phyloP scores from a whole-genome alignment of 2,888 invertebrate species.

The Odontocerum albicorne region DNA sequence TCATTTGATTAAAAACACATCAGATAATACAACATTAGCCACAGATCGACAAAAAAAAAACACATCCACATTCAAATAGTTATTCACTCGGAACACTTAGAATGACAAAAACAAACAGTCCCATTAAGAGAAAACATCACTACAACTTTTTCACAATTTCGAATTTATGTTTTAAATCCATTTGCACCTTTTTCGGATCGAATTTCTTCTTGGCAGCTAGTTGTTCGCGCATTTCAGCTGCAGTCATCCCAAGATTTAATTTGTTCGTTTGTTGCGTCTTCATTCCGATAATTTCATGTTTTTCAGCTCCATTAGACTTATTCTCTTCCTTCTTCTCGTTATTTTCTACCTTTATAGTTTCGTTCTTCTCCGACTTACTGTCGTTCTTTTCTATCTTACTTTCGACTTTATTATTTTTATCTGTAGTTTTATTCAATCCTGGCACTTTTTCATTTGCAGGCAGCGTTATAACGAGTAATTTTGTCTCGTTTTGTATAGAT shows the following conservation, averaged over 20 bases:
- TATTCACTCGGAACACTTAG: too few species aligned
- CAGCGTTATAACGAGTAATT: slow-evolving; percentile 81
- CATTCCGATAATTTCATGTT: not conserved
- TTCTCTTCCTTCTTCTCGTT: slow-evolving; percentile 5
- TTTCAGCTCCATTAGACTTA: slow-evolving; percentile 9
- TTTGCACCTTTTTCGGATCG: slow-evolving; percentile 86
- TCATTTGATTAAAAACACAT: too few species aligned
- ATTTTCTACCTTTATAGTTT: slow-evolving; percentile 1
- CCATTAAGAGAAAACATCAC: too few species aligned
- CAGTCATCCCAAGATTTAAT: slow-evolving; percentile 86
- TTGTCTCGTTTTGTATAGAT: slow-evolving; percentile 82
- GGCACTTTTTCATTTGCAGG: slow-evolving; percentile 38
- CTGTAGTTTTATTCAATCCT: slow-evolving; percentile 29
- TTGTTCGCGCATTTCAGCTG: slow-evolving; percentile 87
- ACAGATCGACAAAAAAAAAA: too few species aligned
- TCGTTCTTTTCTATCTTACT: slow-evolving; percentile 16
- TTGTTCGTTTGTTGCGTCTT: slow-evolving; percentile 39
- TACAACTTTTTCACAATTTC: slow-evolving; percentile 93
- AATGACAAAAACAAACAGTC: too few species aligned
- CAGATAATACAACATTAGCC: too few species aligned
- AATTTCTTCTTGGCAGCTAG: slow-evolving; percentile 84
- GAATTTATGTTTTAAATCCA: slow-evolving; percentile 91
- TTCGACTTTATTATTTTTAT: slow-evolving; percentile 39
- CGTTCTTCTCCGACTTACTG: slow-evolving; percentile 23
- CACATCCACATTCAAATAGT: too few species aligned